Conservation (phyloP, 1,140 invertebrate species). For the Pseudomyrmex dendroicus region DNA sequence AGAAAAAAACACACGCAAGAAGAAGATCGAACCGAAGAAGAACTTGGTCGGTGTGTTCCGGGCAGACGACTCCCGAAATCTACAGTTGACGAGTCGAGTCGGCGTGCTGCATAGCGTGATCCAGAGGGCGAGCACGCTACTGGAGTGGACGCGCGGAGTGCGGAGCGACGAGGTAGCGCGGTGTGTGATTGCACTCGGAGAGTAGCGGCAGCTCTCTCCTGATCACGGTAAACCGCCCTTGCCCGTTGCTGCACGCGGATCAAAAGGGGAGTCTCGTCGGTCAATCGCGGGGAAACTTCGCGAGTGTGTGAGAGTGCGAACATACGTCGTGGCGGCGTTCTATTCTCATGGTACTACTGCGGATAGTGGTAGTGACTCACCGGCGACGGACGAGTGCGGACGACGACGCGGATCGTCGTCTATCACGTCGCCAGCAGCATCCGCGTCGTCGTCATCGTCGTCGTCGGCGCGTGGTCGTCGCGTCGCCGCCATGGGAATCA, state of each 20-base stretch:
- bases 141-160: not conserved
- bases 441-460: slow-evolving; percentile 44
- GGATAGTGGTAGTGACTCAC: slow-evolving; percentile 56
- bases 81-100: not conserved
- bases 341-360: slow-evolving; percentile 67
- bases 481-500: slow-evolving; percentile 34
- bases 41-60: not conserved
- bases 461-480: slow-evolving; percentile 48
- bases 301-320: slow-evolving; percentile 28
- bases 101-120: not conserved
- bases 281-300: slow-evolving; percentile 10
- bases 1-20: not conserved
- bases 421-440: slow-evolving; percentile 7
- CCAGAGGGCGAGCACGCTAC: slow-evolving; percentile 1
- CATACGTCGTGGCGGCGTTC: slow-evolving; percentile 43
- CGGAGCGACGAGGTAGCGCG: not conserved
- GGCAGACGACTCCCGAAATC: not conserved
- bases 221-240: not conserved
- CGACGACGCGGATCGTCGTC: slow-evolving; percentile 37
- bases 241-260: not conserved
- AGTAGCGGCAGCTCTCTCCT: slow-evolving; percentile 1
- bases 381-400: slow-evolving; percentile 63
- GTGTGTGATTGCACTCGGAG: slow-evolving; percentile 20
- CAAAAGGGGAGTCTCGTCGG: not conserved
- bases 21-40: not conserved